Evolutionary conservation across 2,888 invertebrate genomes (phyloP).

Genomic region (Trisateles emortualis): DNA sequence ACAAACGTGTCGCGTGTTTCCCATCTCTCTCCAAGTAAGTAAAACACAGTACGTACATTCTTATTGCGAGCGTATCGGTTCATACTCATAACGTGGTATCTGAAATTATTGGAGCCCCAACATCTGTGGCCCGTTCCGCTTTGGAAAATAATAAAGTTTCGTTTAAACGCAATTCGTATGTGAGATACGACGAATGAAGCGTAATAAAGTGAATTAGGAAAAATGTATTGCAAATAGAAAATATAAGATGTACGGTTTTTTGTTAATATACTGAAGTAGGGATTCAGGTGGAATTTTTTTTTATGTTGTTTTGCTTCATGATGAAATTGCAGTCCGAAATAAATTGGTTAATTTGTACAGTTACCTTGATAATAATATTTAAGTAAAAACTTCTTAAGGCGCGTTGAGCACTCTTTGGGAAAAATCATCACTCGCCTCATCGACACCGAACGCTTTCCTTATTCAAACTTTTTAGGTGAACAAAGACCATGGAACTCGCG

Average conservation of each 20-base stretch:
- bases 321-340: too few relatives aligned
- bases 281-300: constrained; percentile 15
- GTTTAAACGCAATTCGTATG: constrained; percentile 85
- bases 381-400: too few relatives aligned
- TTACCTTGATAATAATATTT: too few relatives aligned
- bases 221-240: constrained; percentile 82
- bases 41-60: constrained; percentile 67
- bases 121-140: constrained; percentile 77
- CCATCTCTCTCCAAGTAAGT: constrained; percentile 70
- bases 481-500: too few relatives aligned
- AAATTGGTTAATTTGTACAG: too few relatives aligned
- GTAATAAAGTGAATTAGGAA: constrained; percentile 81
- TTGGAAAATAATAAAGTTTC: constrained; percentile 83
- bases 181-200: constrained; percentile 81
- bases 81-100: constrained; percentile 63
- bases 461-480: too few relatives aligned
- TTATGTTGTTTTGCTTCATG: too few relatives aligned
- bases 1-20: constrained; percentile 51
- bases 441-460: too few relatives aligned
- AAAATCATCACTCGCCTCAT: too few relatives aligned
- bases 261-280: constrained; percentile 6
- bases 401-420: too few relatives aligned
- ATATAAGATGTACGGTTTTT: constrained; percentile 47
- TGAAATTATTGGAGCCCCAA: constrained; percentile 74
- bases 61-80: constrained; percentile 65